Evolutionary conservation across 2,113 vertebrate genomes (phyloP), one percentile per base, ranked within the genome.

Genomic region (Pseudorasbora parva): DNA sequence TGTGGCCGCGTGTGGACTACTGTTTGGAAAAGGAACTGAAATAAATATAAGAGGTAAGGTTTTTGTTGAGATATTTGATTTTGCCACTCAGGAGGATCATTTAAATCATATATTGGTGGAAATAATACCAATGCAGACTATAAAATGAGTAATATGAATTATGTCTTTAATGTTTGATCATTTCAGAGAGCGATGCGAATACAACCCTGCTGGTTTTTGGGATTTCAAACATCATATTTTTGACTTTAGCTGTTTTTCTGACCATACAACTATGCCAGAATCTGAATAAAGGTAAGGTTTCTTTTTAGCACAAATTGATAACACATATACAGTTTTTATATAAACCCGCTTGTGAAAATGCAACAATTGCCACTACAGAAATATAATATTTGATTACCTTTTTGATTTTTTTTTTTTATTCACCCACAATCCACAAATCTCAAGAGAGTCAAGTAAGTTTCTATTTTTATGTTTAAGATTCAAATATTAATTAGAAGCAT

Each of bases 1-100:
- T 49, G 47, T 49, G 47, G 47, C 47, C 47, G 47, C 86, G 43
- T 93, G 91, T 71, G 89, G 90, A 56, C 85, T 91, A 0, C 79
- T 89, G 15, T 89, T 91, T 86, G 92, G 90, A 43, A 81, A 76
- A 21, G 89, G 89, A 86, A 87, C 21, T 23, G 5, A 73, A 49
- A 12, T 73, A 1, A 1, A 30, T 30, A 2, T 30, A 2, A 30
- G 30, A 30, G 30, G 30, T 30, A 30, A 30, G 30, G 30, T 30
- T n/a, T n/a, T n/a, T 30, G 30, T 30, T 30, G 30, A 30, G 3
- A 30, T 30, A 30, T 30, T 30, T 30, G 30, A 30, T 30, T 30
- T 30, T 3, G 1, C 30, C 30, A 2, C 1, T 30, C 30, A 2
- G 30, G 19, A 30, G 27, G 2, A 30, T 1, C 0, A 7, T 33